These are phyloP conservation scores for Uria lomvia DNA, from an alignment of 2,113 vertebrate genomes.

Conservation along the genomic window DNA sequence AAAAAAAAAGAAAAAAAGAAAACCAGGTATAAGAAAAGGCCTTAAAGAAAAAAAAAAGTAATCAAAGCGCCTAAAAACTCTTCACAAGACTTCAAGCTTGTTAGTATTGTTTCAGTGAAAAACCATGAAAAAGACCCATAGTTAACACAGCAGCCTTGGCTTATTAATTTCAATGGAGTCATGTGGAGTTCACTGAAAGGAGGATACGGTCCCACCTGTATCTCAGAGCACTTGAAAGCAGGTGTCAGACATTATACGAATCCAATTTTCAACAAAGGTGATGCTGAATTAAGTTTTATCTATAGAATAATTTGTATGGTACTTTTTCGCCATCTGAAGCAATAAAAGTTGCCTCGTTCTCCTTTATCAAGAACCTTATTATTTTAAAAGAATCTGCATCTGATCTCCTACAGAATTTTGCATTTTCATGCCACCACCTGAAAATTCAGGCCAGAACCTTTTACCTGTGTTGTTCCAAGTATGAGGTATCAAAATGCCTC, in stretches of 20 bases:
- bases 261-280: background rate
- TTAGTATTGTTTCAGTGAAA: background rate
- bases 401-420: background rate
- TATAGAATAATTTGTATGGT: background rate
- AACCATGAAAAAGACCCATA: background rate
- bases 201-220: background rate
- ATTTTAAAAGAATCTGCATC: background rate
- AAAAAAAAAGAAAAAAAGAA: background rate
- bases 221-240: background rate
- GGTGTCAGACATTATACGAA: fast-evolving
- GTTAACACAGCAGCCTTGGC: background rate
- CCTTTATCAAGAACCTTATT: background rate
- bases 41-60: background rate
- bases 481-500: background rate
- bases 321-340: background rate
- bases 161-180: background rate
- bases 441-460: background rate
- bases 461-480: background rate
- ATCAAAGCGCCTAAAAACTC: background rate
- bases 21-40: background rate
- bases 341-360: background rate
- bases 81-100: background rate
- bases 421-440: background rate
- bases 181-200: background rate
- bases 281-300: background rate